Percentiles rank a stretch among this genome's conserved stretches.
Conservation (phyloP, 2,113 vertebrate species). For the Trinectes maculatus region DNA sequence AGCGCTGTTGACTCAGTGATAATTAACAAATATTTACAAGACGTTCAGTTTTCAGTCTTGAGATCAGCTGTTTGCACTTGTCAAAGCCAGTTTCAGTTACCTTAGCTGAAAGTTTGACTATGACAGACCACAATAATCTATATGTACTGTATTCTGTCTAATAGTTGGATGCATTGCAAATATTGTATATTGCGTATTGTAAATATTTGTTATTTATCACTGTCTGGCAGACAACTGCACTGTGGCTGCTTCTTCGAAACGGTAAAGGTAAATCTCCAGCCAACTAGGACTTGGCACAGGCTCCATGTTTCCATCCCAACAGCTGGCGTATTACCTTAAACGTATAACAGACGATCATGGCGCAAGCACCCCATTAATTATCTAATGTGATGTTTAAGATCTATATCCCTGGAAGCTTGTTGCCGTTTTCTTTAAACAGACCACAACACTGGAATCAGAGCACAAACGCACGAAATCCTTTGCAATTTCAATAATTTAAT, state of each 20-base stretch:
- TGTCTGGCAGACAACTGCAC: background rate
- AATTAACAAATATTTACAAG: too few species aligned
- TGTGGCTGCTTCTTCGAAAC: slow-evolving; percentile 7
- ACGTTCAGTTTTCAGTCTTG: too few species aligned
- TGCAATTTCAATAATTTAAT: slow-evolving; percentile 69
- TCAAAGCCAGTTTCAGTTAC: too few species aligned
- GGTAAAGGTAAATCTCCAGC: slow-evolving; percentile 1
- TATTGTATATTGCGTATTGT: too few species aligned
- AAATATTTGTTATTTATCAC: too few species aligned
- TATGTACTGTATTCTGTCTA: too few species aligned
- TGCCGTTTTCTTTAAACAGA: slow-evolving; percentile 15
- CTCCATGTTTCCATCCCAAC: slow-evolving; percentile 39
- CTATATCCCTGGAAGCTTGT: background rate
- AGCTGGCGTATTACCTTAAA: slow-evolving; percentile 20
- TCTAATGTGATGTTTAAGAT: slow-evolving; percentile 1
- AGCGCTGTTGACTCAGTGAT: too few species aligned
- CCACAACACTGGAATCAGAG: background rate
- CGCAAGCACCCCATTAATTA: slow-evolving; percentile 32
- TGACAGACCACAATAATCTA: too few species aligned
- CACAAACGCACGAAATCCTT: background rate
- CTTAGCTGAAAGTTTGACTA: too few species aligned
- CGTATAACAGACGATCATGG: slow-evolving; percentile 24
- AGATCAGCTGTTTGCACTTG: too few species aligned
- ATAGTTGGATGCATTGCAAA: too few species aligned
- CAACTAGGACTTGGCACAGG: slow-evolving; percentile 24